Percentiles rank a stretch among this genome's conserved stretches.
These are phyloP conservation scores for Habroteleia sp. DNA, from an alignment of 2,888 invertebrate genomes.

Conservation along the genomic window DNA sequence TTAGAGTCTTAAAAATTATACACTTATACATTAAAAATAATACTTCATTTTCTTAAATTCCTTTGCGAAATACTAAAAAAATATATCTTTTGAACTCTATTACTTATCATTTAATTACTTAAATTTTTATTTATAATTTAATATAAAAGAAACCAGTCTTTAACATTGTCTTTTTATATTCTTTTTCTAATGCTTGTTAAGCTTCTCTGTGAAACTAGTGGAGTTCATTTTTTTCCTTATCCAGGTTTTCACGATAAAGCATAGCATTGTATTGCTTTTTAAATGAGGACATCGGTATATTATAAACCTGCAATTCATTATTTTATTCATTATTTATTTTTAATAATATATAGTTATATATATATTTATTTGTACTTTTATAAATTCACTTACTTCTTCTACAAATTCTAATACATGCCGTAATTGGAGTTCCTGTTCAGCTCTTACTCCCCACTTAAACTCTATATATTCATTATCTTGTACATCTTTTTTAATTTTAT, in stretches of 20 bases:
- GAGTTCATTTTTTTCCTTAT: constrained; percentile 4
- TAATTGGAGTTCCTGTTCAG: constrained; percentile 82
- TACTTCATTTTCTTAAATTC: too few species aligned
- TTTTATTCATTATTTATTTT: background rate
- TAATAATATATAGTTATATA: background rate
- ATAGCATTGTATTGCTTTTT: constrained; percentile 66
- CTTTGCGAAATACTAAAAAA: too few species aligned
- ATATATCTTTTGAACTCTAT: too few species aligned
- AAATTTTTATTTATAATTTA: background rate
- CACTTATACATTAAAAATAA: too few species aligned
- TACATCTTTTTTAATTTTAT: constrained; percentile 72
- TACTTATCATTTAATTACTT: background rate
- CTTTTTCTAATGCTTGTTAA: background rate
- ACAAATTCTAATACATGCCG: constrained; percentile 82
- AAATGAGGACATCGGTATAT: constrained; percentile 68
- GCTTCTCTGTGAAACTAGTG: background rate
- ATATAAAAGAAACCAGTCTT: background rate
- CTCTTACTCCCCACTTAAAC: constrained; percentile 83
- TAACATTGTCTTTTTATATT: too few species aligned
- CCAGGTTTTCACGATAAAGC: constrained; percentile 35
- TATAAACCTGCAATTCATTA: constrained; percentile 68
- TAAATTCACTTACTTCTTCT: constrained; percentile 79
- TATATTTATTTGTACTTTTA: background rate
- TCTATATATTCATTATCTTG: constrained; percentile 79
- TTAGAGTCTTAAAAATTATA: too few species aligned